These are phyloP conservation scores for Tringa solitaria DNA, from an alignment of 2,113 vertebrate species.

Conservation along the genomic window DNA sequence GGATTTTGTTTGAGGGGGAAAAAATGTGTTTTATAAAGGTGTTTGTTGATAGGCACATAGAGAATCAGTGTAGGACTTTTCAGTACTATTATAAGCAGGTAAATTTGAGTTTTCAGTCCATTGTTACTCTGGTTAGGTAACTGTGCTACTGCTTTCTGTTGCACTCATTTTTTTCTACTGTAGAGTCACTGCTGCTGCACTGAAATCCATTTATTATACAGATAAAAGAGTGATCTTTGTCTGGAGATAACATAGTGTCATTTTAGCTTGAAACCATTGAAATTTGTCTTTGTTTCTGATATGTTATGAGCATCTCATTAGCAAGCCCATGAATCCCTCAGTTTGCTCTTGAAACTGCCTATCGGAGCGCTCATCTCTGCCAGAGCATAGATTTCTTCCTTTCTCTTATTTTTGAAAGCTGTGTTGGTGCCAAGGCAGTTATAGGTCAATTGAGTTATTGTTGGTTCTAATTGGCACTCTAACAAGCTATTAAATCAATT, in stretches of 20 bases:
- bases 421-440: constrained; percentile 55
- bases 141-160: neutral
- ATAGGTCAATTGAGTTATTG: constrained; percentile 70
- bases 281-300: constrained; percentile 58
- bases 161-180: neutral
- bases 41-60: neutral
- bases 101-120: neutral
- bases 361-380: constrained; percentile 41
- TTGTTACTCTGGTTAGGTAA: neutral
- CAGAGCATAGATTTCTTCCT: constrained; percentile 21
- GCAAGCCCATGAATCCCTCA: constrained; percentile 26
- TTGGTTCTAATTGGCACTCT: constrained; percentile 65
- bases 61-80: neutral
- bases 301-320: constrained; percentile 56
- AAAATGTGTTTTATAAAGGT: neutral
- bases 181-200: constrained; percentile 1
- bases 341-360: constrained; percentile 34
- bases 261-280: constrained; percentile 54
- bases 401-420: constrained; percentile 45
- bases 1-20: neutral
- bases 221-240: constrained; percentile 54
- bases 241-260: constrained; percentile 41
- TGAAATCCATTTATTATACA: constrained; percentile 39
- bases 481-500: constrained; percentile 67
- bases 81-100: neutral